A percentile compares a stretch with the other conserved stretches of the same genome.
These are phyloP conservation scores for Hippolais icterina DNA, from an alignment of 2,113 vertebrate species.

Conservation along the genomic window DNA sequence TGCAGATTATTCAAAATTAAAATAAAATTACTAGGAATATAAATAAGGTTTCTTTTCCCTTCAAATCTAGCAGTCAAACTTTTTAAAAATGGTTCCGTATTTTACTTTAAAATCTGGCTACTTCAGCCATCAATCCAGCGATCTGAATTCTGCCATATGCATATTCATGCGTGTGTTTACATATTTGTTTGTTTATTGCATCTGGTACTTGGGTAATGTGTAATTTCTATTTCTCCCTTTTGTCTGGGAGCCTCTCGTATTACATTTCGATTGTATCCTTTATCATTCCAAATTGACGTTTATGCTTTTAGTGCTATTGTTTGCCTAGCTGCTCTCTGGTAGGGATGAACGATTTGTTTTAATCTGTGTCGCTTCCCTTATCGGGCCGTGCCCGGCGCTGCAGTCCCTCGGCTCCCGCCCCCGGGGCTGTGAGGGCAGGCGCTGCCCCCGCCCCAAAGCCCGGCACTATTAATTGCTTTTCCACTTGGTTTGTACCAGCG, in stretches of 20 bases:
- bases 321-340: constrained; percentile 79
- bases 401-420: constrained; percentile 53
- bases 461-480: constrained; percentile 77
- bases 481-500: constrained; percentile 44
- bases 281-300: constrained; percentile 91
- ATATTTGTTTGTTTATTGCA: constrained; percentile 53
- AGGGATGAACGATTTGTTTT: constrained; percentile 84
- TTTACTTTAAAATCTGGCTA: constrained; percentile 69
- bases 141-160: constrained; percentile 74
- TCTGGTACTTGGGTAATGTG: constrained; percentile 75
- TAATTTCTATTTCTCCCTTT: constrained; percentile 83
- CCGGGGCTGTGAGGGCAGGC: constrained; percentile 50
- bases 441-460: constrained; percentile 56
- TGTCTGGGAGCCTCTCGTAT: constrained; percentile 86
- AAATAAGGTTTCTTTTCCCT: neutral
- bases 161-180: constrained; percentile 56
- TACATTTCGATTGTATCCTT: constrained; percentile 89
- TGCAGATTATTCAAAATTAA: neutral
- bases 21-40: constrained; percentile 44
- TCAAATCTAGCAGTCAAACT: constrained; percentile 38
- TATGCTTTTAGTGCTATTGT: constrained; percentile 89
- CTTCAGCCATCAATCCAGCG: constrained; percentile 61
- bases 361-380: constrained; percentile 82
- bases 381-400: constrained; percentile 75
- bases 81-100: constrained; percentile 13